These are phyloP conservation scores for Recurvirostra avosetta DNA, from an alignment of 2,113 vertebrate genomes.

Conservation along the genomic window DNA sequence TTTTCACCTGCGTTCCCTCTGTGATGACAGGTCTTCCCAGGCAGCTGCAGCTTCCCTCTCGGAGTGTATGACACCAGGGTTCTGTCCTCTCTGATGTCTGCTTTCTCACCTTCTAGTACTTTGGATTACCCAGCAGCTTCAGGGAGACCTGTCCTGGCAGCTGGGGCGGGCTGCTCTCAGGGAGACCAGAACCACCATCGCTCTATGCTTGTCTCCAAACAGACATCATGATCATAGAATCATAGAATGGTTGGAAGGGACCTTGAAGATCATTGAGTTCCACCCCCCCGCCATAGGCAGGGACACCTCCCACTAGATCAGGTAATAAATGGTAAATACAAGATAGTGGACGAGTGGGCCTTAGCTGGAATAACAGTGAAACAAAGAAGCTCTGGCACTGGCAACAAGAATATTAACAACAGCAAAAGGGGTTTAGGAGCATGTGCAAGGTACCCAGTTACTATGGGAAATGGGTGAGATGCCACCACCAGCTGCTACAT, in stretches of 20 bases:
- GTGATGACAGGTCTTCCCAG: background rate
- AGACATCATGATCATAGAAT: background rate
- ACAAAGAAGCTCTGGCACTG: background rate
- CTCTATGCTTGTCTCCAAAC: rapidly evolving
- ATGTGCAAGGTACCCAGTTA: background rate
- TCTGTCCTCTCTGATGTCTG: background rate
- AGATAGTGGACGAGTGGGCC: background rate
- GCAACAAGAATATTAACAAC: background rate
- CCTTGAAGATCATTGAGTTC: too few species aligned
- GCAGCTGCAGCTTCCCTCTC: background rate
- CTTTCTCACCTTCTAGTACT: background rate
- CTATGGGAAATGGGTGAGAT: background rate
- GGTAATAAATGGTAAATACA: too few species aligned
- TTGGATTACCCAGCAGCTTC: background rate
- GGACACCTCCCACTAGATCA: too few species aligned
- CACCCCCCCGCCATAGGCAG: too few species aligned
- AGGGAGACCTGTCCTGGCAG: background rate
- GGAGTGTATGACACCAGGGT: rapidly evolving
- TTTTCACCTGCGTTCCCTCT: background rate
- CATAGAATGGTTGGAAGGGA: too few species aligned
- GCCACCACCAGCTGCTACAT: background rate
- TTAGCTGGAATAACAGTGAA: background rate
- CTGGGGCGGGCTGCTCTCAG: background rate
- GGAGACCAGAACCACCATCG: rapidly evolving
- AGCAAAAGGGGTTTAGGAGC: background rate